Base-by-base conservation (phyloP, 2,888 invertebrate genomes). In the Diarsia rubi region DNA sequence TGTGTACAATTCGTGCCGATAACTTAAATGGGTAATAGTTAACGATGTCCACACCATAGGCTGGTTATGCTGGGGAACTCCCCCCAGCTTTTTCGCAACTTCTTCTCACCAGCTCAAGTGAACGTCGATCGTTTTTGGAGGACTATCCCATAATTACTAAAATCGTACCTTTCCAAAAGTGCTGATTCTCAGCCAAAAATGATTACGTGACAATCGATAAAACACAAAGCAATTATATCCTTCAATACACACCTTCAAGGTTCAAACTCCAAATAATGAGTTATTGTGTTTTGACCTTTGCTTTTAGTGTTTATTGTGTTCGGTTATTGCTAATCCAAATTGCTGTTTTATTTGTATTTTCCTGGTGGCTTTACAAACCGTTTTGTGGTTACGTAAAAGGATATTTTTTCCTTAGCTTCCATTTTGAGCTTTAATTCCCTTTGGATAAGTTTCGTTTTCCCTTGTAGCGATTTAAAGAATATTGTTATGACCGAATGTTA, bases 321-420 rank as follows among this genome's bases (percentile, higher is more conserved):
- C 31, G 3, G 63, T 52, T 72, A 72, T 79, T 73, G n/a, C 31
- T 57, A 57, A 73, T 42, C 52, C 27, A 54, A 78, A 79, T 72
- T 62, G 45, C 69, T 2, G n/a, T 68, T 76, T 52, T 37, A 14
- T 45, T 42, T 27, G 12, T 24, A 31, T 44, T 62, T 62, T 74
- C 62, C 75, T 62, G 6, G 8, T 75, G 5, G n/a, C 9, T 47
- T 73, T 19, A 9, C 5, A 8, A 44, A 16, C n/a, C 3, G 16
- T 16, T 19, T 11, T n/a, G 6, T 14, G 8, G 19, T 49, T 49
- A 24, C 16, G 21, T 49, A n/a, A 19, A 19, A 49, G 11, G 37
- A 59, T 19, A 27, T 21, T 14, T 12, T 24, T 54, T 37, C 37
- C 37, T 37, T 24, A 24, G 24, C 31, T 31, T 31, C 59, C 11